phyloP scores from a whole-genome alignment of 2,888 invertebrate species.

The Leucophora obtusa region DNA sequence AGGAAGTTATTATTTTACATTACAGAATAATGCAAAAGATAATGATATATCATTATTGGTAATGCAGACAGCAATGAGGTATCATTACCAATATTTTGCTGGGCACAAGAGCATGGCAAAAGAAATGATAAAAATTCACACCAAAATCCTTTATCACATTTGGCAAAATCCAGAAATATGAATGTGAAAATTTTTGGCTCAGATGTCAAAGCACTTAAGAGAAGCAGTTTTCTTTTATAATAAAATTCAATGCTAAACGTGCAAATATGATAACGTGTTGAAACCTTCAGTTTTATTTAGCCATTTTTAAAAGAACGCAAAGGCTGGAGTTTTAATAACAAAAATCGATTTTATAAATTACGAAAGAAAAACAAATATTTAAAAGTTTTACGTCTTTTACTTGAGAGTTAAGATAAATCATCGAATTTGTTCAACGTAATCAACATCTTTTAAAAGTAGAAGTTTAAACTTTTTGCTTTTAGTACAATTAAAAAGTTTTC shows the following conservation, averaged over 20 bases:
- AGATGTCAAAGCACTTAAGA: slow-evolving; percentile 42
- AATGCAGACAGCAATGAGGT: too few species aligned
- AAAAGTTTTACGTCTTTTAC: slow-evolving; percentile 14
- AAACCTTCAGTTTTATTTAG: neutral
- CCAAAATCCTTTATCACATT: slow-evolving; percentile 16
- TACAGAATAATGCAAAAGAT: too few species aligned
- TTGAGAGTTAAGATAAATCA: slow-evolving; percentile 15
- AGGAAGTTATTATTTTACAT: too few species aligned
- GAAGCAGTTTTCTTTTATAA: neutral
- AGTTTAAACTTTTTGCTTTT: neutral
- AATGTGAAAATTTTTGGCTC: slow-evolving; percentile 18
- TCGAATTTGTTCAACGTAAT: slow-evolving; percentile 1
- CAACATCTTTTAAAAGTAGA: neutral
- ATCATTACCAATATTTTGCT: too few species aligned
- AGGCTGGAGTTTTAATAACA: neutral
- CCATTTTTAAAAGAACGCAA: neutral
- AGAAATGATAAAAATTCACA: slow-evolving; percentile 13
- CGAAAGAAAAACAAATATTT: slow-evolving; percentile 21
- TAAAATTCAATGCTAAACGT: slow-evolving; percentile 36
- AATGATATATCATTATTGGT: too few species aligned
- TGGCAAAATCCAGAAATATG: neutral
- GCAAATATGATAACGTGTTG: slow-evolving; percentile 42
- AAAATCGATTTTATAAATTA: slow-evolving; percentile 39
- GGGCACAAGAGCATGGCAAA: neutral
- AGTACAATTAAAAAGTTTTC: slow-evolving; percentile 28